Evolutionary conservation across 2,888 invertebrate species (phyloP), one percentile per base, ranked within the genome.

Genomic region (Dione vanillae): DNA sequence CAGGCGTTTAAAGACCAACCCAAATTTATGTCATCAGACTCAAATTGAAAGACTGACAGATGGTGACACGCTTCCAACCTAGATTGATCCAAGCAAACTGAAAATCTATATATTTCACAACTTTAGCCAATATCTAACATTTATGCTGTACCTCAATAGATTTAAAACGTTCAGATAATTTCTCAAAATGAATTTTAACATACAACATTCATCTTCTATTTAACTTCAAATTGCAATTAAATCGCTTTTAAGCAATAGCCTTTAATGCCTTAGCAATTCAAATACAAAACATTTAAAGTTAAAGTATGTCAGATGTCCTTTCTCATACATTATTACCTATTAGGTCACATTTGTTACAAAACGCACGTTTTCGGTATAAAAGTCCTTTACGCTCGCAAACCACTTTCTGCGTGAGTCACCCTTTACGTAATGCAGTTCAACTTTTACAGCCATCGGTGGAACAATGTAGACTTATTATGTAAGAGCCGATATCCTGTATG

Each of bases 381-480:
- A 52, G 49, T 49, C 49, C 64, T 51, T 64, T 56, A 16, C 56
- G 37, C 37, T 16, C 27, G 27, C 54, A 61, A 45, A 16, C 43
- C 70, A 64, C 73, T 73, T 73, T 73, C 73, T 69, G 62, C 49
- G 45, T 73, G 73, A 73, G 68, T 73, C 73, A 71, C 3, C n/a
- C 43, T 64, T 73, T 73, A 73, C 58, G 70, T 73, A 73, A 49
- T 59, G 10, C 8, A 59, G 41, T 40, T 67, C 14, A 62, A 67
- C 67, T 61, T 40, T 64, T 62, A 52, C 62, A 45, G 45, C 61
- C 12, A 59, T 41, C 52, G 65, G 11, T 68, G 35, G 37, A 52
- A 72, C 72, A 72, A 67, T 67, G 70, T 67, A 52, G 52, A 16
- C 58, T 37, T 40, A 11, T 72, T 72, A 54, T 35, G 67, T 54